These are phyloP conservation scores for Crambe crambe DNA, from an alignment of 37 sponge, comb jelly and placozoan species.

Conservation along the genomic window DNA sequence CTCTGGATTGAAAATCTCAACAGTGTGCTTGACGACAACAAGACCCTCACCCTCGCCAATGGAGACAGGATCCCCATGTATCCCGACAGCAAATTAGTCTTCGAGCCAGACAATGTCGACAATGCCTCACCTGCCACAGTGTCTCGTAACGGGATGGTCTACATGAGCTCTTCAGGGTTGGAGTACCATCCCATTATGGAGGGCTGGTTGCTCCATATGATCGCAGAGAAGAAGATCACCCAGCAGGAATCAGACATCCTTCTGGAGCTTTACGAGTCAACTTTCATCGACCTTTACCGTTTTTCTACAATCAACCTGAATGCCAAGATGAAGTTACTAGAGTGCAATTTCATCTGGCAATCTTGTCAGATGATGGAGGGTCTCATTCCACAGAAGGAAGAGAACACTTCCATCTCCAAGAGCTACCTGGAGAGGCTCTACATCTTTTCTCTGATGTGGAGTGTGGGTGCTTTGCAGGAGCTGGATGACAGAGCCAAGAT, in stretches of 20 bases:
- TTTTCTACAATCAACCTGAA: conserved; percentile 51
- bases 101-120: conserved; percentile 99
- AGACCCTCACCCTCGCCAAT: conserved; percentile 97
- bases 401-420: conserved; percentile 56
- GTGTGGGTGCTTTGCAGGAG: conserved; percentile 93
- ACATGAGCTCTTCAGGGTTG: conserved; percentile 98
- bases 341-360: conserved; percentile 90
- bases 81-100: conserved; percentile 93
- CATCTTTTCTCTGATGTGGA: conserved; percentile 97
- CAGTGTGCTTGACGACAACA: conserved; percentile 98
- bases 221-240: conserved; percentile 72
- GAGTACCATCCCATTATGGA: conserved; percentile 93
- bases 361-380: conserved; percentile 88
- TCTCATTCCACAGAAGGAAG: conserved; percentile 83
- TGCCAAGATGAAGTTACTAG: conserved; percentile 93
- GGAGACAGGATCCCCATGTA: conserved; percentile 99
- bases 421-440: conserved; percentile 84
- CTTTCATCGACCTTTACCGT: conserved; percentile 76
- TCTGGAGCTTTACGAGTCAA: conserved; percentile 71
- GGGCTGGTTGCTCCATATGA: conserved; percentile 78
- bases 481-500: conserved; percentile 90
- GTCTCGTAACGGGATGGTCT: conserved; percentile 99
- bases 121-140: conserved; percentile 99
- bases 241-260: conserved; percentile 77
- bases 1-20: conserved; percentile 99